phyloP scores from a whole-genome alignment of 37 sponge, comb jelly and placozoan genomes.

The Halichondria panicea region DNA sequence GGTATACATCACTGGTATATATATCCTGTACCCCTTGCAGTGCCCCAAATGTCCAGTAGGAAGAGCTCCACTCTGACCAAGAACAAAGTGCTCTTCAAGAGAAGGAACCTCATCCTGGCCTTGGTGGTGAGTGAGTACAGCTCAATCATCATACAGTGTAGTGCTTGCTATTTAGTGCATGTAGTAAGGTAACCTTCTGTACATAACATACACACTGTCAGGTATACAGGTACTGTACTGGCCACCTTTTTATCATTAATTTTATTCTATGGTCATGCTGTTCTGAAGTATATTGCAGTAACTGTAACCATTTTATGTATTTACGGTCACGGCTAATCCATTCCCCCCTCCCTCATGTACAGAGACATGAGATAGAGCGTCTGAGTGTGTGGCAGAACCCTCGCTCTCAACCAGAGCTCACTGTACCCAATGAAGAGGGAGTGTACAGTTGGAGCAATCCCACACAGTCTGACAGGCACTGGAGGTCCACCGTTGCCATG shows the following conservation, averaged over 20 bases:
- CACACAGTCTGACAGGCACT: constrained; percentile 54
- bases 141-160: not conserved
- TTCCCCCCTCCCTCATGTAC: not conserved
- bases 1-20: no score
- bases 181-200: no score
- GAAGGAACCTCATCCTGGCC: constrained; percentile 49
- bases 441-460: constrained; percentile 59
- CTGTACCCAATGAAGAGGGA: constrained; percentile 52
- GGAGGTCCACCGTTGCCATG: constrained; percentile 62
- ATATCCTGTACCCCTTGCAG: constrained; percentile 1
- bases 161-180: not conserved
- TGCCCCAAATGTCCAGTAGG: constrained; percentile 27
- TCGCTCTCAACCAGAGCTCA: constrained; percentile 13
- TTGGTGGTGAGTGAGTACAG: constrained; percentile 46
- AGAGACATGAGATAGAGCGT: constrained; percentile 75
- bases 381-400: constrained; percentile 75
- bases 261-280: no score
- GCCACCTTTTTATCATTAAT: no score
- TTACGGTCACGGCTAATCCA: not conserved
- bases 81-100: constrained; percentile 56
- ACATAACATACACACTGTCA: not conserved
- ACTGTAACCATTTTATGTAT: not conserved
- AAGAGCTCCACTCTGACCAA: constrained; percentile 25
- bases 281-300: not conserved
- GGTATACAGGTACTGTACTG: not conserved